Evolutionary conservation across 2,797 vertebrate genomes (phyloP).

Genomic region (Australoheros facetus): DNA sequence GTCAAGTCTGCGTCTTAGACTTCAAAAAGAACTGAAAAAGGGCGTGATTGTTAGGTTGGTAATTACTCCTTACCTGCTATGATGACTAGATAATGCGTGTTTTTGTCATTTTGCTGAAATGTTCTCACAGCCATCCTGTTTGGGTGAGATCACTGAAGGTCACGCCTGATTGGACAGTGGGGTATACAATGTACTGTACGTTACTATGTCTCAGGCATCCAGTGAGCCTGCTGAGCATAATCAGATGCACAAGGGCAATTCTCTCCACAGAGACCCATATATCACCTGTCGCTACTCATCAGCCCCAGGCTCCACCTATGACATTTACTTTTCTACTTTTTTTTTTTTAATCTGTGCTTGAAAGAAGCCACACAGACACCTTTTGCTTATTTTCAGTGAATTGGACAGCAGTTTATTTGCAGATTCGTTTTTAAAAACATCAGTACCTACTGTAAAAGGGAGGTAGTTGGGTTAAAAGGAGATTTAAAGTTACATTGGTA

Average conservation of each 20-base stretch:
- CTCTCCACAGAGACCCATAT: slow-evolving; percentile 59
- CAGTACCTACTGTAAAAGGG: background rate
- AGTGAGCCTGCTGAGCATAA: slow-evolving; percentile 68
- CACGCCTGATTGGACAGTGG: slow-evolving; percentile 10
- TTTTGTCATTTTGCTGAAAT: slow-evolving; percentile 26
- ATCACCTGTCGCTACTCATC: slow-evolving; percentile 69
- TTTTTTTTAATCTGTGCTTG: slow-evolving; percentile 32
- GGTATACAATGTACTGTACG: slow-evolving; percentile 48
- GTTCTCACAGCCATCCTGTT: slow-evolving; percentile 11
- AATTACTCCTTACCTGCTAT: slow-evolving; percentile 27
- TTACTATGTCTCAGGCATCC: slow-evolving; percentile 79
- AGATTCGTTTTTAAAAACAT: slow-evolving; percentile 18
- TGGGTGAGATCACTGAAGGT: background rate
- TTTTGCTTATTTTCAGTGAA: slow-evolving; percentile 3
- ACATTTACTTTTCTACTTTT: slow-evolving; percentile 61
- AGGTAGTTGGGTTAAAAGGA: background rate
- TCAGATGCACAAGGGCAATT: slow-evolving; percentile 64
- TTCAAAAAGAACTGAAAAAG: background rate
- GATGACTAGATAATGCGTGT: slow-evolving; percentile 24
- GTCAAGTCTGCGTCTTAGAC: slow-evolving; percentile 21
- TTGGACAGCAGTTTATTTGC: background rate
- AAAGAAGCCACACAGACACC: slow-evolving; percentile 18
- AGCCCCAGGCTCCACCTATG: slow-evolving; percentile 47
- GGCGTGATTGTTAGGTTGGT: background rate
- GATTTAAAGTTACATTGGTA: background rate